phyloP scores from a whole-genome alignment of 2,888 invertebrate species.

The Spodoptera littoralis region DNA sequence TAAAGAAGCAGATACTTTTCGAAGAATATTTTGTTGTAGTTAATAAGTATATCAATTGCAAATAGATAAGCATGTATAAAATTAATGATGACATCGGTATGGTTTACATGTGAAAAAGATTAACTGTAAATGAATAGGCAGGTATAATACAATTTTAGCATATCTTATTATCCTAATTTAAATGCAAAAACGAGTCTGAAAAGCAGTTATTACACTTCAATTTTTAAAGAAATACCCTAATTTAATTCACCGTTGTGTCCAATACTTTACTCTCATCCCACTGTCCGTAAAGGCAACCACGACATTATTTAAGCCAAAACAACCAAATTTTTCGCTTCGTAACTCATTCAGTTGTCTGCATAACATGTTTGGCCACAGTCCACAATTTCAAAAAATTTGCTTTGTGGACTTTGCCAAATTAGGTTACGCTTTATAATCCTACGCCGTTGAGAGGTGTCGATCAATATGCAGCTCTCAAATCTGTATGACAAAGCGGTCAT shows the following conservation, averaged over 20 bases:
- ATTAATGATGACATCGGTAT: too few relatives aligned
- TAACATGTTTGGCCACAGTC: slow-evolving; percentile 45
- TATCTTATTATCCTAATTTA: too few relatives aligned
- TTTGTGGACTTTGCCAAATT: slow-evolving; percentile 51
- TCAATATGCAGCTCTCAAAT: slow-evolving; percentile 46
- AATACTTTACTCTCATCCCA: not conserved
- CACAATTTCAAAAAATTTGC: slow-evolving; percentile 33
- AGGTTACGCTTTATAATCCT: slow-evolving; percentile 31
- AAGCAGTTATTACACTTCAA: too few relatives aligned
- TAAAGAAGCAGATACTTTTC: too few relatives aligned
- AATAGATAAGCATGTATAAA: too few relatives aligned
- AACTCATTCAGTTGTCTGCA: slow-evolving; percentile 23
- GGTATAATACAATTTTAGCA: too few relatives aligned
- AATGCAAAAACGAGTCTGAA: too few relatives aligned
- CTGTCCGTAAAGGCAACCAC: slow-evolving; percentile 1
- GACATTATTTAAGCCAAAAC: slow-evolving; percentile 17
- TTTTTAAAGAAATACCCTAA: not conserved
- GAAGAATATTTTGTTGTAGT: too few relatives aligned
- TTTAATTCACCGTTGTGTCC: not conserved
- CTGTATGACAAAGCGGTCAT: slow-evolving; percentile 28
- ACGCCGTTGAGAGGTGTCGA: slow-evolving; percentile 33
- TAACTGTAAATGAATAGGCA: too few relatives aligned
- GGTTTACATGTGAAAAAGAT: too few relatives aligned
- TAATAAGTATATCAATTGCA: too few relatives aligned
- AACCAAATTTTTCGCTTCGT: slow-evolving; percentile 32